Evolutionary conservation across 2,888 invertebrate genomes (phyloP), one percentile per base, ranked within the genome.

Genomic region (Ethmia dodecea): DNA sequence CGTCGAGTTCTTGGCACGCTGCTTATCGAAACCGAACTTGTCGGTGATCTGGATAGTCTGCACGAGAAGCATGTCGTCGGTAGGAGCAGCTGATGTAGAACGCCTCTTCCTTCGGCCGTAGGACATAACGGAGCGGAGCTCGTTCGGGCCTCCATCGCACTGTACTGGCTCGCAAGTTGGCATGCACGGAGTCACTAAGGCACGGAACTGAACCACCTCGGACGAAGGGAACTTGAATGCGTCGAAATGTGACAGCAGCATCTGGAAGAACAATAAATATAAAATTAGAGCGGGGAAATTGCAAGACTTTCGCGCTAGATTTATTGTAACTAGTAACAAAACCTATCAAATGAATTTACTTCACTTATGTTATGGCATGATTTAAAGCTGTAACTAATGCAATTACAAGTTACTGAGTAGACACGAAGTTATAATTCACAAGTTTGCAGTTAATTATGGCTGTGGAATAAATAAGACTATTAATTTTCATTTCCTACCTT

Each of bases 211-310:
- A 1, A 97, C 97, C 28, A 96, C 93, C 71, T 97, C 96, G 9
- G 96, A 96, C 31, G 96, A 96, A 27, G 97, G 97, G 88, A 97
- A 97, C 77, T 97, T 97, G 90, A 97, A 97, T 22, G 97, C 97
- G 74, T 97, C 97, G 83, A 97, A 97, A 80, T 95, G 93, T 33
- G 96, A 96, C 42, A 96, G 86, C 43, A 97, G 86, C 55, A 94
- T 90, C 92, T 94, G 89, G 29, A 50, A 52, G 39, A 14, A 13
- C 14, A 6, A 33, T 18, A 20, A 20, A 13, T 34, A n/a, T n/a
- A n/a, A n/a, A n/a, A n/a, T n/a, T n/a, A n/a, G n/a, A n/a, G n/a
- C n/a, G n/a, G n/a, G n/a, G n/a, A n/a, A n/a, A n/a, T n/a, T n/a
- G n/a, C n/a, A n/a, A n/a, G n/a, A n/a, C 22, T 20, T 20, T 10